A percentile compares a stretch with the other conserved stretches of the same genome.
These are phyloP conservation scores for Palloptera scutellata DNA, from an alignment of 2,888 invertebrate species.

Conservation along the genomic window DNA sequence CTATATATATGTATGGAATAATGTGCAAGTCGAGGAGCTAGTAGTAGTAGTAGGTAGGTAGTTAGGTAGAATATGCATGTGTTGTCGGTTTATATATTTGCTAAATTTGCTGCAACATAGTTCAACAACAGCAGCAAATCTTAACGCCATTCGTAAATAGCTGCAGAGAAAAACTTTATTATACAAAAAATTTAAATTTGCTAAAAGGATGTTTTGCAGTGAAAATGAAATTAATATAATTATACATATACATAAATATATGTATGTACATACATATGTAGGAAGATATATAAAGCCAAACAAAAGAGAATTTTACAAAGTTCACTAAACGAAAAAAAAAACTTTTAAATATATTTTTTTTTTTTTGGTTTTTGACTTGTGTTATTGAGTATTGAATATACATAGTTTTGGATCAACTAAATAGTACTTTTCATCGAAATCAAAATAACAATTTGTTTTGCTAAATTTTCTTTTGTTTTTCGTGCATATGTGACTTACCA, in stretches of 20 bases:
- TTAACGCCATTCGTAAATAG: slow-evolving; percentile 55
- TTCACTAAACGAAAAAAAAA: no score
- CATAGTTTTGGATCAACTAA: no score
- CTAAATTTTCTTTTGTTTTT: slow-evolving; percentile 30
- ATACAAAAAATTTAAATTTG: slow-evolving; percentile 45
- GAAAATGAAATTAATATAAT: slow-evolving; percentile 21
- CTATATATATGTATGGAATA: not conserved
- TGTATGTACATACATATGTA: no score
- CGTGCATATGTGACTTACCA: slow-evolving; percentile 75
- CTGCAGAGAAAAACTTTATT: slow-evolving; percentile 62
- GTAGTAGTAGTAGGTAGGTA: slow-evolving; percentile 29
- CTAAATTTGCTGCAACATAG: slow-evolving; percentile 33
- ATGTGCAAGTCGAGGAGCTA: slow-evolving; percentile 12
- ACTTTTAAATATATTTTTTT: no score
- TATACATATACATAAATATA: slow-evolving; percentile 20
- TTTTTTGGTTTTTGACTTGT: no score
- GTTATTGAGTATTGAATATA: no score
- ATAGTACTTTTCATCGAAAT: no score
- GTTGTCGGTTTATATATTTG: slow-evolving; percentile 34
- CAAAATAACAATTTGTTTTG: slow-evolving; percentile 16
- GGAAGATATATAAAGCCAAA: not conserved
- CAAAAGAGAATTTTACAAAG: no score
- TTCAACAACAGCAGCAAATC: slow-evolving; percentile 37
- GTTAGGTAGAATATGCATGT: slow-evolving; percentile 31
- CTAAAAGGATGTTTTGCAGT: no score